Evolutionary conservation across 2,797 vertebrate genomes (phyloP), one percentile per base, ranked within the genome.

Genomic region (Alca torda): DNA sequence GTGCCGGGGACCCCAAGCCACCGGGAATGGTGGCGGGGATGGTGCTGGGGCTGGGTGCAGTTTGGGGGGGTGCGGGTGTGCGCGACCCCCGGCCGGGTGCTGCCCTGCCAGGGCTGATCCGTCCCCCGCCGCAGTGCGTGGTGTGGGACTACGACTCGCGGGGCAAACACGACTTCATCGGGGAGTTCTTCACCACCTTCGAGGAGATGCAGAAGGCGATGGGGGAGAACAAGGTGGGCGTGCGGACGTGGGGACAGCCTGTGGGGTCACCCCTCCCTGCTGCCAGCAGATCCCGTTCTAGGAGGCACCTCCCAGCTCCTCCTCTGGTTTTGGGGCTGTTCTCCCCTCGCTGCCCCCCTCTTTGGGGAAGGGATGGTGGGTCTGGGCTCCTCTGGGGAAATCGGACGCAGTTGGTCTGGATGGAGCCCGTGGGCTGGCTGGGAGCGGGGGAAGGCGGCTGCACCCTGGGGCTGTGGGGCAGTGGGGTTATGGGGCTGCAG

Each of bases 131-230:
- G 4, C 95, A 99, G 99, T 98, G 99, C 31, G 98, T 99, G 43
- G 98, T 99, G 96, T 99, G 99, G 99, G 99, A 99, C 97, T 99
- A 99, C 41, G 99, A 99, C 98, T 99, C 99, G 2, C 98, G 99
- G 18, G 99, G 99, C 77, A 99, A 99, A 81, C 99, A 99, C 3
- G 99, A 99, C 98, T 99, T 99, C 98, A 99, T 99, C 5, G 99
- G 99, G 4, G 99, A 99, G 96, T 99, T 99, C 97, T 99, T 99
- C 91, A 98, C 99, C 93, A 99, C 98, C 76, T 99, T 99, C 41
- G 98, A 98, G 96, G 99, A 99, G 97, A 99, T 99, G 99, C 99
- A 99, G 98, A 98, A 98, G 93, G 99, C 98, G 11, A 98, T 98
- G 56, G 97, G 98, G 72, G 99, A 98, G 97, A 99, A 98, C 97